Base-by-base conservation (phyloP, 92 coral and sea anemone species). In the Ricordea florida region DNA sequence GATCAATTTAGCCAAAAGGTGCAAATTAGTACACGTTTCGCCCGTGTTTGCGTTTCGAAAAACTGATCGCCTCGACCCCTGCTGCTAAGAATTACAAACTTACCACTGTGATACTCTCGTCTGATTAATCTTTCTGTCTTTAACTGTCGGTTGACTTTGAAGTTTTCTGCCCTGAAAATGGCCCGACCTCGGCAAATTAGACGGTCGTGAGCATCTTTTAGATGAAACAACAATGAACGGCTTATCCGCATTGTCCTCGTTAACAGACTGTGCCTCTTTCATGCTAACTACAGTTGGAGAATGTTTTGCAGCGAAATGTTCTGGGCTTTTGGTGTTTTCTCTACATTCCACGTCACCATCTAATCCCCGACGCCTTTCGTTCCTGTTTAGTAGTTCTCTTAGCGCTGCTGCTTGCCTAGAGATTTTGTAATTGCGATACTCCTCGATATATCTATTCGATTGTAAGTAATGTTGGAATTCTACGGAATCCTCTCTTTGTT, bases 401-500 rank as follows among this genome's bases (percentile, higher is more conserved):
- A 81, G 34, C 11, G 70, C 83, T n/a, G 69, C 60, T 7, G 72
- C 78, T 18, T 80, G 82, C 14, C 81, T 66, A 6, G 18, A 29
- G 2, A 42, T 45, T 44, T 87, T 87, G 42, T 51, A 83, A 24
- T 72, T 71, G 42, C 92, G 42, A 45, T 87, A 87, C 56, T 81
- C 80, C 21, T 87, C 92, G 22, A 87, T 87, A 72, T 87, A 87
- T 62, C 33, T 74, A 11, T 31, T 21, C 10, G 78, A 48, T 21
- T 81, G 59, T 59, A 45, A 38, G 66, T 63, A 66, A 48, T 87
- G 88, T 27, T 81, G 72, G 57, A 87, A 87, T 32, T 82, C 88
- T 17, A 56, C 48, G n/a, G 41, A n/a, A 31, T 73, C 80, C 32
- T 22, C 59, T 10, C 49, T 68, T 30, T 45, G 35, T 15, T 53